These are phyloP conservation scores for Nipponacmea schrenckii DNA, from an alignment of 2,888 invertebrate genomes.

Conservation along the genomic window DNA sequence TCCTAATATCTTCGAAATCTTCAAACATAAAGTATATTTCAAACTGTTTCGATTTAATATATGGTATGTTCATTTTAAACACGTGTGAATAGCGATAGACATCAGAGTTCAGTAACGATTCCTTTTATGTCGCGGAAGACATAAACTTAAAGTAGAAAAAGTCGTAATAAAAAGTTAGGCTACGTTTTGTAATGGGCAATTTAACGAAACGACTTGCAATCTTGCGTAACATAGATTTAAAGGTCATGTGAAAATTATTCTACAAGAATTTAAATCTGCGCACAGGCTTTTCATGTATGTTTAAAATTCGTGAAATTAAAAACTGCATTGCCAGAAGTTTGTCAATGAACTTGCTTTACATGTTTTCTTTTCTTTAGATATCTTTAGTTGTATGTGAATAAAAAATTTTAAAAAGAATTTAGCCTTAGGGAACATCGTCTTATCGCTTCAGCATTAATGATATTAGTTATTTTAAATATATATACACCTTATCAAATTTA, in stretches of 20 bases:
- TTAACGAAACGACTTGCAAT: neutral
- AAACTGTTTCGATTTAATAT: conserved; percentile 2
- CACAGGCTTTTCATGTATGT: too few species aligned
- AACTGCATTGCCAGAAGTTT: too few species aligned
- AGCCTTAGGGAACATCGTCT: too few species aligned
- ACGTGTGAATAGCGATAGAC: neutral
- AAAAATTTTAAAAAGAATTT: too few species aligned
- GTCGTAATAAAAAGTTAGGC: neutral
- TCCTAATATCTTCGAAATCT: too few species aligned
- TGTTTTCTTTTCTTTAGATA: too few species aligned
- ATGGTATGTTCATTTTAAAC: neutral
- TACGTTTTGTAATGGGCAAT: conserved; percentile 1
- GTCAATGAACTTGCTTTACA: too few species aligned
- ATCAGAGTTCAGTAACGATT: neutral
- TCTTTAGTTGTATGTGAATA: too few species aligned
- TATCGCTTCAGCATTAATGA: too few species aligned
- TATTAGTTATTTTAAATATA: too few species aligned
- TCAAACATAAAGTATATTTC: neutral
- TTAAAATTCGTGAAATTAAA: too few species aligned
- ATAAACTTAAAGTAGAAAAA: neutral
- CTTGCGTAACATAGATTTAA: neutral
- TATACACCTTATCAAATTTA: neutral
- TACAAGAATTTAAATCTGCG: too few species aligned
- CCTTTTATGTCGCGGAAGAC: neutral
- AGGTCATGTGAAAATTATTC: neutral